phyloP scores from a whole-genome alignment of 2,888 invertebrate species.

The Keiferia lycopersicella region DNA sequence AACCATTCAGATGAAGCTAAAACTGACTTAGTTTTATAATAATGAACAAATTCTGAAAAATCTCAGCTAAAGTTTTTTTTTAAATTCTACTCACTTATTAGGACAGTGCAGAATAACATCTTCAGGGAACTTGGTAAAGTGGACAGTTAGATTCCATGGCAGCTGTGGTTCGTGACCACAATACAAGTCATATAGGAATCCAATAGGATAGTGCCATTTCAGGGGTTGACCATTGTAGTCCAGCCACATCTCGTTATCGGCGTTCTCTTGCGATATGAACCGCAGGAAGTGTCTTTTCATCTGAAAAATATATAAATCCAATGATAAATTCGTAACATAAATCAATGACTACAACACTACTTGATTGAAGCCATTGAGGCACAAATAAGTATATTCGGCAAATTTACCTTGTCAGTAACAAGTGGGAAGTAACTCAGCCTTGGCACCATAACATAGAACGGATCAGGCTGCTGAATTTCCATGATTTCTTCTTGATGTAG shows the following conservation, averaged over 20 bases:
- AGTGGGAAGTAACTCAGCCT: conserved; percentile 96
- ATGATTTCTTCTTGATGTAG: conserved; percentile 93
- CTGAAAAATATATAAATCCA: conserved; percentile 73
- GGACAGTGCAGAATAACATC: conserved; percentile 92
- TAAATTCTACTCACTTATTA: conserved; percentile 83
- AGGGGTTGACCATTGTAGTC: conserved; percentile 95
- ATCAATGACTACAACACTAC: background rate
- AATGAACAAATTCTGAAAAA: background rate
- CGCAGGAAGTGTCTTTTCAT: conserved; percentile 93
- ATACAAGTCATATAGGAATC: conserved; percentile 94
- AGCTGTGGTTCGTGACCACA: conserved; percentile 85
- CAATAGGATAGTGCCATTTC: conserved; percentile 94
- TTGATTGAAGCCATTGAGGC: background rate
- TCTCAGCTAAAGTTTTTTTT: background rate
- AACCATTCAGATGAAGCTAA: too few species aligned
- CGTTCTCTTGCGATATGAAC: conserved; percentile 89
- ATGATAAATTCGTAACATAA: too few species aligned
- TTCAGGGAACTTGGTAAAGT: conserved; percentile 97
- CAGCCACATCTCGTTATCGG: conserved; percentile 95
- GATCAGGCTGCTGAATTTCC: conserved; percentile 94
- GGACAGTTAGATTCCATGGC: conserved; percentile 97
- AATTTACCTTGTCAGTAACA: conserved; percentile 93
- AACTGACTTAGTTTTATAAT: too few species aligned
- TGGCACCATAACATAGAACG: conserved; percentile 96
- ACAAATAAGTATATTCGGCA: too few species aligned